These are phyloP conservation scores for Aphelenchoides avenae DNA, from an alignment of 1,140 invertebrate species.

Conservation along the genomic window DNA sequence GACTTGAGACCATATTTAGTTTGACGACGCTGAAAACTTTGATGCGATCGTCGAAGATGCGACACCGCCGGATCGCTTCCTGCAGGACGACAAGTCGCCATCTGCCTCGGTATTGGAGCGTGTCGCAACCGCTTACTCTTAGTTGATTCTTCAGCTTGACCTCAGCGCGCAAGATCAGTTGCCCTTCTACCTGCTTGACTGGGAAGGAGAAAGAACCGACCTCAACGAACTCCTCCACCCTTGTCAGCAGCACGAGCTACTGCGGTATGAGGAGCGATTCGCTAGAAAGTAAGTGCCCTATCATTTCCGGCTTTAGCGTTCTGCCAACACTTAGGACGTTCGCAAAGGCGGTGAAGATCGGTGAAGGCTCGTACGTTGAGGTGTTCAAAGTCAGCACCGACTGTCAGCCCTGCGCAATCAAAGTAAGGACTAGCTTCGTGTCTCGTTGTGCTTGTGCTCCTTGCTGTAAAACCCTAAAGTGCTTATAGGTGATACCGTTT, in stretches of 20 bases:
- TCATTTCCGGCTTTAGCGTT: too few relatives aligned
- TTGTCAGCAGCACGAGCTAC: background rate
- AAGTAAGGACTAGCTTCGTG: background rate
- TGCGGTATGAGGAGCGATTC: constrained; percentile 1
- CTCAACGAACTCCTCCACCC: constrained; percentile 8
- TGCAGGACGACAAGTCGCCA: too few relatives aligned
- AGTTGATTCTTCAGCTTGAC: background rate
- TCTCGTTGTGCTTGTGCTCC: background rate
- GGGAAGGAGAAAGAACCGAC: background rate
- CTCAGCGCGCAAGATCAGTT: background rate
- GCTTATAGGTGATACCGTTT: background rate
- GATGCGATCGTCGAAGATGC: constrained; percentile 4
- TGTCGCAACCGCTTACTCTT: background rate
- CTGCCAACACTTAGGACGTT: constrained; percentile 1
- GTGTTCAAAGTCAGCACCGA: constrained; percentile 5
- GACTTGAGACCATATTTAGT: too few relatives aligned
- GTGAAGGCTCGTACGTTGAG: constrained; percentile 17
- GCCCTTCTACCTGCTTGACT: constrained; percentile 12
- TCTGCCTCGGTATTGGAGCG: constrained; percentile 1
- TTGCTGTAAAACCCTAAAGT: background rate
- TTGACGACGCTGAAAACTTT: constrained; percentile 6
- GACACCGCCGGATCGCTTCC: too few relatives aligned
- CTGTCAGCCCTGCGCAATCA: background rate
- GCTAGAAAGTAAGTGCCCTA: too few relatives aligned
- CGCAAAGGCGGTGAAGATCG: constrained; percentile 16